These are phyloP conservation scores for Pangasius sanitwongsei DNA, from an alignment of 2,797 vertebrate genomes.

Conservation along the genomic window DNA sequence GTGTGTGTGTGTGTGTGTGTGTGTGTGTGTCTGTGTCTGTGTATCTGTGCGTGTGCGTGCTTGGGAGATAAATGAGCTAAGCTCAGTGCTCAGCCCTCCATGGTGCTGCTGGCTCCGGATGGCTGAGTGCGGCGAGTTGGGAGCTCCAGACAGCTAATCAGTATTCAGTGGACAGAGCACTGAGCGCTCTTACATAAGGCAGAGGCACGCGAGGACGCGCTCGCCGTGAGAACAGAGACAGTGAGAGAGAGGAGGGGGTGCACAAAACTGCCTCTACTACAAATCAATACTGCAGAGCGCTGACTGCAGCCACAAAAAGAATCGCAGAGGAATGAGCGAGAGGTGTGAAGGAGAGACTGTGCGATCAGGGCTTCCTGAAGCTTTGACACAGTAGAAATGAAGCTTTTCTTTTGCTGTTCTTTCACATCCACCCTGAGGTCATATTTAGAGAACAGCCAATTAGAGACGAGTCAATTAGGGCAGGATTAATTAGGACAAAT, in stretches of 20 bases:
- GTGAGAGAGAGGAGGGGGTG: conserved; percentile 34
- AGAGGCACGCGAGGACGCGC: conserved; percentile 79
- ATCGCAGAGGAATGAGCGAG: neutral
- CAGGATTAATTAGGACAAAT: conserved; percentile 9
- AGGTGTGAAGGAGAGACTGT: conserved; percentile 44
- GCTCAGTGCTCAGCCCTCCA: conserved; percentile 46
- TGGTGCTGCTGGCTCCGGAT: conserved; percentile 48
- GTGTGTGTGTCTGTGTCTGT: neutral
- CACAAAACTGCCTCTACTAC: conserved; percentile 68
- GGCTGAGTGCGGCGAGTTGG: conserved; percentile 66
- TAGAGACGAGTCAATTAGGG: conserved; percentile 21
- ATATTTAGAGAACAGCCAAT: conserved; percentile 33
- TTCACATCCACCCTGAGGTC: conserved; percentile 38
- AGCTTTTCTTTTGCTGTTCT: conserved; percentile 4
- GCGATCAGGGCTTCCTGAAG: conserved; percentile 32
- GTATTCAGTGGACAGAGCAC: conserved; percentile 75
- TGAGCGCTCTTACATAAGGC: conserved; percentile 77
- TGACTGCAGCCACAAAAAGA: conserved; percentile 46
- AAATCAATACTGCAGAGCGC: conserved; percentile 79
- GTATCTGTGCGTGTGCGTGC: conserved; percentile 11
- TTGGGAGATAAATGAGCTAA: conserved; percentile 47
- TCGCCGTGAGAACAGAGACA: conserved; percentile 57
- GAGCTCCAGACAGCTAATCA: conserved; percentile 77
- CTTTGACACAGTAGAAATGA: conserved; percentile 42
- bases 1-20: conserved; percentile 4